These are phyloP conservation scores for Setipinna tenuifilis DNA, from an alignment of 2,797 vertebrate species.

Conservation along the genomic window DNA sequence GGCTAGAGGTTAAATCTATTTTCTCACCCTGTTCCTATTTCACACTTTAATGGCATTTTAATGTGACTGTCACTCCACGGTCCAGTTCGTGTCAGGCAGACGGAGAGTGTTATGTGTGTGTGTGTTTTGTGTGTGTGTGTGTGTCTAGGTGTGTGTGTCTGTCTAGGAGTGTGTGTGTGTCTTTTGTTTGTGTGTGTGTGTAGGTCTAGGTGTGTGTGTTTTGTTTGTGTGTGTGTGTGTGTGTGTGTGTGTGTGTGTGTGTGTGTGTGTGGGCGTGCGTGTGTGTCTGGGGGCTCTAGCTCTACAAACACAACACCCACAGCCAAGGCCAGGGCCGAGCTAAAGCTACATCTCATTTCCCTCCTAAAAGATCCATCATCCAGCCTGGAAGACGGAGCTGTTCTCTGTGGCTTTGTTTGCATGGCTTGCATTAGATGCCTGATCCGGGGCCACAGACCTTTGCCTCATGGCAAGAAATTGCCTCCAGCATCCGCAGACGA, in stretches of 20 bases:
- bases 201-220: conserved; percentile 51
- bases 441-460: not conserved
- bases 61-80: conserved; percentile 84
- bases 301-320: conserved; percentile 4
- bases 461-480: not conserved
- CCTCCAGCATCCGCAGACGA: not conserved
- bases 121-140: conserved; percentile 54
- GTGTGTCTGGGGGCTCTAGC: not conserved
- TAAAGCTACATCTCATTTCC: conserved; percentile 78
- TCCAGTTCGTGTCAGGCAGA: conserved; percentile 75
- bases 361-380: conserved; percentile 66
- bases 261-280: conserved; percentile 60
- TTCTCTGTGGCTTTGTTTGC: conserved; percentile 20
- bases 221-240: not conserved
- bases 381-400: conserved; percentile 21
- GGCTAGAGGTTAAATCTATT: conserved; percentile 88
- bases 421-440: not conserved
- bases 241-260: conserved; percentile 52
- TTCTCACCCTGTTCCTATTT: conserved; percentile 87
- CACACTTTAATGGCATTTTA: conserved; percentile 89
- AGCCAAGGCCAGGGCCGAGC: conserved; percentile 62
- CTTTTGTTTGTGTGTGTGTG: conserved; percentile 45
- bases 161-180: conserved; percentile 20
- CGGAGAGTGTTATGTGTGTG: conserved; percentile 70
- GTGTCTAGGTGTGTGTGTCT: not conserved